Evolutionary conservation across 2,888 invertebrate species (phyloP).

Genomic region (Diogma glabrata): DNA sequence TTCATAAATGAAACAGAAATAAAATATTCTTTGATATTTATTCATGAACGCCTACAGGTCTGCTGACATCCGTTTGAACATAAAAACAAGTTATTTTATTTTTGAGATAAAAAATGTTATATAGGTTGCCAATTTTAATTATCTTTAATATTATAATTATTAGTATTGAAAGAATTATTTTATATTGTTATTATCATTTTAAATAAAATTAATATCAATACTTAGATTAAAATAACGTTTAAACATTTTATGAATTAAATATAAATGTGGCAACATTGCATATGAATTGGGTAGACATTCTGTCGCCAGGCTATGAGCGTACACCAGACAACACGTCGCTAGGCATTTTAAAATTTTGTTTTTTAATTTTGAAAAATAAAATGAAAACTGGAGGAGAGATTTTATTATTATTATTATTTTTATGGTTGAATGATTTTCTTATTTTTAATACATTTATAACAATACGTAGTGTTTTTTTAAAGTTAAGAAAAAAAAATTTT

Average conservation of each 20-base stretch:
- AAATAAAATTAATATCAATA: too few species aligned
- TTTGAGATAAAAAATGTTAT: too few species aligned
- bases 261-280: slow-evolving; percentile 49
- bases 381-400: slow-evolving; percentile 7
- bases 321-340: slow-evolving; percentile 67
- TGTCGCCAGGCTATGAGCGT: slow-evolving; percentile 73
- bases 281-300: slow-evolving; percentile 80
- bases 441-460: slow-evolving; percentile 7
- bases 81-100: slow-evolving; percentile 19
- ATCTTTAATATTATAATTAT: too few species aligned
- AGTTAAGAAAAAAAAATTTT: background rate
- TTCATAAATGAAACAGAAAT: too few species aligned
- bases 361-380: slow-evolving; percentile 9
- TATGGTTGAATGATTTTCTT: slow-evolving; percentile 9
- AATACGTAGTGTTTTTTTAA: slow-evolving; percentile 3
- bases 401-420: slow-evolving; percentile 4
- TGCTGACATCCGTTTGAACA: slow-evolving; percentile 52
- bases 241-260: background rate
- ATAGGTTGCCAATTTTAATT: too few species aligned
- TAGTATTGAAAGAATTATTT: too few species aligned
- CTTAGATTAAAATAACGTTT: too few species aligned
- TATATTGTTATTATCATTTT: too few species aligned
- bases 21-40: too few species aligned
- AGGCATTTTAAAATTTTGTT: background rate
- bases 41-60: slow-evolving; percentile 22